Conservation (phyloP, 2,113 vertebrate species). For the Polyodon spathula region DNA sequence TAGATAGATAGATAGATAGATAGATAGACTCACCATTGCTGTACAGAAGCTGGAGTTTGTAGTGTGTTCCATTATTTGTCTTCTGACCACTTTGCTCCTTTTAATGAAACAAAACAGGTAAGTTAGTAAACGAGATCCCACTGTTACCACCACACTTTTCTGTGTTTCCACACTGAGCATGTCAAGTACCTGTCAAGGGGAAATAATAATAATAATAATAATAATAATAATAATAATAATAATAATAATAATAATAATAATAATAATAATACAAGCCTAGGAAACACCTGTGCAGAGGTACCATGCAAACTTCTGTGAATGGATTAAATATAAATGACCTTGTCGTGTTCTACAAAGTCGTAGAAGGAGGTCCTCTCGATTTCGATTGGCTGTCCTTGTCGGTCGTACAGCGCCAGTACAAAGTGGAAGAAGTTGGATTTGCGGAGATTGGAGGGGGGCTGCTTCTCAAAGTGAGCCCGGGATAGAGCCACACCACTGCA, state of each 20-base stretch:
- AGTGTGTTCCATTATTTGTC: constrained; percentile 94
- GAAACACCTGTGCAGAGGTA: no score
- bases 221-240: no score
- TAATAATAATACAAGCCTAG: no score
- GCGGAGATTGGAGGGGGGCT: constrained; percentile 92
- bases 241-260: no score
- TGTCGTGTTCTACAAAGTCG: constrained; percentile 96
- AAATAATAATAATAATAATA: no score
- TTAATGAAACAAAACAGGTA: no score
- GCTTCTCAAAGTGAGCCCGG: constrained; percentile 96
- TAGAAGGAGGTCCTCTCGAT: constrained; percentile 93
- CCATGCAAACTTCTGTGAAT: no score
- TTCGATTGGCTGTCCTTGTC: constrained; percentile 94
- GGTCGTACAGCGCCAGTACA: constrained; percentile 92
- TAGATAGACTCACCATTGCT: constrained; percentile 76
- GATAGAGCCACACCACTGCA: constrained; percentile 88
- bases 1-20: background rate
- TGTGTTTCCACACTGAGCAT: no score
- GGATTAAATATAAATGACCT: constrained; percentile 65
- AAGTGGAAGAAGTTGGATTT: constrained; percentile 99
- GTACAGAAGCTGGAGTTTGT: constrained; percentile 93
- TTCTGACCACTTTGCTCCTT: constrained; percentile 94
- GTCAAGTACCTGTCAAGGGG: no score
- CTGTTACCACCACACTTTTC: no score
- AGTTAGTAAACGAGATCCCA: no score